These are phyloP conservation scores for Poecile atricapillus DNA, from an alignment of 2,113 vertebrate genomes.

Conservation along the genomic window DNA sequence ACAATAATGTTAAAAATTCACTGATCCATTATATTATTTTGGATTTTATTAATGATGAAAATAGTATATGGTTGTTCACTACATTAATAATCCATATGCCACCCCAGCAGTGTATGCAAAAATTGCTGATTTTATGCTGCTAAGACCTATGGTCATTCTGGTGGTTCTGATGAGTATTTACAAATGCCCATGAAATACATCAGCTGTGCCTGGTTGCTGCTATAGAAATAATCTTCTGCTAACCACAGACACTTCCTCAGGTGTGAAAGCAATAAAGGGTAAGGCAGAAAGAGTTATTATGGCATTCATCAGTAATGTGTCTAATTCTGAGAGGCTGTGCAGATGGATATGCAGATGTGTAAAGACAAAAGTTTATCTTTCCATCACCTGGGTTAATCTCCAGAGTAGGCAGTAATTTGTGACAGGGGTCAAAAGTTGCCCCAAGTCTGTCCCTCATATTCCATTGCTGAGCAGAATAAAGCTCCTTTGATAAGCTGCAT, in stretches of 20 bases:
- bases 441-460: background rate
- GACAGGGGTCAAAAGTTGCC: conserved; percentile 5
- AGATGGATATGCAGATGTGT: conserved; percentile 60
- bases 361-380: conserved; percentile 52
- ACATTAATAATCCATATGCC: background rate
- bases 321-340: conserved; percentile 57
- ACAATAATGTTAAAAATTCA: background rate
- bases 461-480: conserved; percentile 3
- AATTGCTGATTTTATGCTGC: background rate
- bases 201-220: background rate
- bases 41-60: background rate
- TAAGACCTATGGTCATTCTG: background rate
- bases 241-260: conserved; percentile 24
- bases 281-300: conserved; percentile 41
- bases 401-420: conserved; percentile 52
- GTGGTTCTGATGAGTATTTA: conserved; percentile 19
- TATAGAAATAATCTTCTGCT: conserved; percentile 25
- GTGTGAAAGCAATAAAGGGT: conserved; percentile 41
- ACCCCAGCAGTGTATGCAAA: background rate
- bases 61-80: background rate
- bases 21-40: background rate
- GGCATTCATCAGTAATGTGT: conserved; percentile 57
- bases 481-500: background rate
- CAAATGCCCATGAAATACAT: conserved; percentile 9
- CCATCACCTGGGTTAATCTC: conserved; percentile 60